Evolutionary conservation across 2,797 vertebrate genomes (phyloP), one percentile per base, ranked within the genome.

Genomic region (Nasua narica): DNA sequence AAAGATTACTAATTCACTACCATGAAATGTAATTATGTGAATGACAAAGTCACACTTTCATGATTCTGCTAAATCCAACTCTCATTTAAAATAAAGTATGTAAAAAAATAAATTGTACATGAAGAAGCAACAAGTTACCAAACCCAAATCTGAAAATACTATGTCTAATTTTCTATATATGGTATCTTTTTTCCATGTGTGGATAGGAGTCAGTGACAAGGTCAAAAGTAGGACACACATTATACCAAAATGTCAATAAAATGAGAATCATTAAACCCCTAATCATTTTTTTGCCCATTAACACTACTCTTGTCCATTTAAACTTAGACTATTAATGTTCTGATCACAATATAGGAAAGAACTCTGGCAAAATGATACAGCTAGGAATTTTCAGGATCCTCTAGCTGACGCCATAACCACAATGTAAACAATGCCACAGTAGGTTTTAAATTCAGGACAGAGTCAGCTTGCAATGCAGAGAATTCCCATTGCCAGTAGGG

Each of bases 401-500:
- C 35, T 13, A 50, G 18, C 15, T 84, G 74, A 46, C 4, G 32
- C 14, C 29, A 2, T 21, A 74, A 58, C 27, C 16, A 54, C 15
- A 37, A 5, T 9, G 6, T 1, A 25, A 62, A 27, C 0, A 76
- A 65, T 65, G 1, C 9, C 1, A 67, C 19, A 0, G 5, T 21
- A 16, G 7, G 35, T n/a, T 54, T 97, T 25, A 29, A 65, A 32
- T 32, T 5, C 5, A 60, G n/a, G 40, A 40, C 89, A 46, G 6
- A 72, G 35, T 46, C 14, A 27, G 21, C 15, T 15, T 90, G 35
- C 1, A 0, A 8, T 10, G 0, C 27, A 2, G n/a, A 40, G 40
- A 96, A 69, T 74, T 65, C 58, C 7, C 95, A 79, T 10, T 76
- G 32, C 48, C 77, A 14, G 3, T 14, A 40, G 25, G 93, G 40